Evolutionary conservation across 2,797 vertebrate genomes (phyloP).

Genomic region (Gallirallus australis): DNA sequence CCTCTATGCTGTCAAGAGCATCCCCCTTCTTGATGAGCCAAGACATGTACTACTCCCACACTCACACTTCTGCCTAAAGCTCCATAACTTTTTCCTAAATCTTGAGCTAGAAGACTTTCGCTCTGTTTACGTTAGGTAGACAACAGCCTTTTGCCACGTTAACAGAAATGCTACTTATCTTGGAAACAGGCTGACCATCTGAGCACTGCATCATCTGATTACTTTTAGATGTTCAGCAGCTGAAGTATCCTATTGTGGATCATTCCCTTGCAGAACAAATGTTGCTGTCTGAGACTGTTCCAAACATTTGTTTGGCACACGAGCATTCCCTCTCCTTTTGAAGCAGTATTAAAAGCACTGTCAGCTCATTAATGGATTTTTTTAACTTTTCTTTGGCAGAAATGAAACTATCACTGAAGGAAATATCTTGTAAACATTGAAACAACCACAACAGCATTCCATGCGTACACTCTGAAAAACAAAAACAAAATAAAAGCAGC

Average conservation of each 20-base stretch:
- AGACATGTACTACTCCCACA: constrained; percentile 43
- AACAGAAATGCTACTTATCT: constrained; percentile 27
- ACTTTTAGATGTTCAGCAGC: constrained; percentile 49
- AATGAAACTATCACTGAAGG: constrained; percentile 70
- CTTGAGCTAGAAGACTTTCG: constrained; percentile 4
- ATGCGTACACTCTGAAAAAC: constrained; percentile 52
- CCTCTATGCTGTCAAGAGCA: constrained; percentile 54
- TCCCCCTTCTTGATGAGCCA: constrained; percentile 63
- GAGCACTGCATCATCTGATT: constrained; percentile 23
- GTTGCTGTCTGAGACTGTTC: constrained; percentile 60
- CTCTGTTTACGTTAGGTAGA: not conserved
- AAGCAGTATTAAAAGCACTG: constrained; percentile 71
- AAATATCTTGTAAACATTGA: constrained; percentile 78
- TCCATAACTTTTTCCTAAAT: constrained; percentile 32
- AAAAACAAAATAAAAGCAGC: constrained; percentile 72
- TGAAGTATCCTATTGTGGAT: constrained; percentile 56
- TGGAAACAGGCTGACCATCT: constrained; percentile 19
- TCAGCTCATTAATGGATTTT: constrained; percentile 75
- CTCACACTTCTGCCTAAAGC: constrained; percentile 45
- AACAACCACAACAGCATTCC: constrained; percentile 76
- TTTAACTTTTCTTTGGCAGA: constrained; percentile 59
- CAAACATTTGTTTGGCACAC: constrained; percentile 65
- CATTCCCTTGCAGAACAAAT: constrained; percentile 70
- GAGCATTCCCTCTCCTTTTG: constrained; percentile 44
- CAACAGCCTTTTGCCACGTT: not conserved